A percentile compares a stretch with the other conserved stretches of the same genome.
Conservation (phyloP, 2,888 invertebrate genomes). For the Tetranychus truncatus region DNA sequence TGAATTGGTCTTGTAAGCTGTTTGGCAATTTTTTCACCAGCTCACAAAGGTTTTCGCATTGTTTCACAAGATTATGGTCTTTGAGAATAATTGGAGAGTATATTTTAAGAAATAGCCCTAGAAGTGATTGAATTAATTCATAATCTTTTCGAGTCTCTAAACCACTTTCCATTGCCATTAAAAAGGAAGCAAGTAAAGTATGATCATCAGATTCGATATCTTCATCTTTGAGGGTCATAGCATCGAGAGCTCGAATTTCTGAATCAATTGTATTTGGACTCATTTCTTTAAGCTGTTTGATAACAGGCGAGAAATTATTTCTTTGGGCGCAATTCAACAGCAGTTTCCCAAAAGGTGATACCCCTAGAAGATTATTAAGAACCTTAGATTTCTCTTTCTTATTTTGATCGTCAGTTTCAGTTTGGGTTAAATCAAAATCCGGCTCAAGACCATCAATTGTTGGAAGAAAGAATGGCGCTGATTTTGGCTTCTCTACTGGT, state of each 20-base stretch:
- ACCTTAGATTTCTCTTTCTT: slow-evolving; percentile 5
- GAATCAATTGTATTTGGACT: slow-evolving; percentile 69
- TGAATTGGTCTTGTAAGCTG: slow-evolving; percentile 15
- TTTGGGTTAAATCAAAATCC: slow-evolving; percentile 9
- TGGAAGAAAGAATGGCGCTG: slow-evolving; percentile 18
- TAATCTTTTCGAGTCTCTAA: slow-evolving; percentile 59
- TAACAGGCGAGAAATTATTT: slow-evolving; percentile 33
- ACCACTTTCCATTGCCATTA: slow-evolving; percentile 51
- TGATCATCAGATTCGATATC: slow-evolving; percentile 28
- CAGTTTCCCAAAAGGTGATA: slow-evolving; percentile 23
- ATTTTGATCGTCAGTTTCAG: background rate
- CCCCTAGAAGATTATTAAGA: slow-evolving; percentile 6
- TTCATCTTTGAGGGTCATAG: slow-evolving; percentile 38
- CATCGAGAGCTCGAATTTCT: slow-evolving; percentile 60
- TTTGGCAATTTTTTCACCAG: background rate
- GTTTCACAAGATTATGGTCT: background rate
- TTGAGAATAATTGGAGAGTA: slow-evolving; percentile 25
- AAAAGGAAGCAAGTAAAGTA: slow-evolving; percentile 51
- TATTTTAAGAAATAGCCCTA: slow-evolving; percentile 61
- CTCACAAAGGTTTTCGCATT: background rate
- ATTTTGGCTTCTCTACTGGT: slow-evolving; percentile 17
- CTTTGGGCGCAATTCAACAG: slow-evolving; percentile 15
- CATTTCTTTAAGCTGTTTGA: slow-evolving; percentile 47
- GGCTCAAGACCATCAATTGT: slow-evolving; percentile 19
- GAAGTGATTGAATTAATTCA: slow-evolving; percentile 73